phyloP scores from a whole-genome alignment of 2,888 invertebrate genomes.

The Thalpophila matura region DNA sequence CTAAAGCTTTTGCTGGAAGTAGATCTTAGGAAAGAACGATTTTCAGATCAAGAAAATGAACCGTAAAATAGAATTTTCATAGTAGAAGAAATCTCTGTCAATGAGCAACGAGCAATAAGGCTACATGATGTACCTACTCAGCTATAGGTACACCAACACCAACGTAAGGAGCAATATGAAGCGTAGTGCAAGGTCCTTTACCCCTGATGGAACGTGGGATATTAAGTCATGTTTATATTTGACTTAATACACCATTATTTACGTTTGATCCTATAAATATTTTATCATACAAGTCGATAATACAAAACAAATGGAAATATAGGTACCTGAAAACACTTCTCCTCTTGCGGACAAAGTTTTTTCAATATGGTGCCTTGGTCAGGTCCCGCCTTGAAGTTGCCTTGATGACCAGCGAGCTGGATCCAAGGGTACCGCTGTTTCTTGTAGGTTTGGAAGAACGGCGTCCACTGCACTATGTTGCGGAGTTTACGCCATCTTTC shows the following conservation, averaged over 20 bases:
- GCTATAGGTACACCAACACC: not conserved
- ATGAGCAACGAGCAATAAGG: no score
- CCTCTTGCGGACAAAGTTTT: conserved; percentile 97
- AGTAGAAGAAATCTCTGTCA: not conserved
- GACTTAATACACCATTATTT: conserved; percentile 26
- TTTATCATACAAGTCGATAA: conserved; percentile 11
- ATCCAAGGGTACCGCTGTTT: conserved; percentile 99
- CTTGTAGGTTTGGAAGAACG: conserved; percentile 99
- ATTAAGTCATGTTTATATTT: conserved; percentile 17
- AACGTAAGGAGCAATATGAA: not conserved
- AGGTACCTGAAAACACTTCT: conserved; percentile 96
- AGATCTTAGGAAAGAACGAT: no score
- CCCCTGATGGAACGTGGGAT: conserved; percentile 11
- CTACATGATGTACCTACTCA: not conserved
- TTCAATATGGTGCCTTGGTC: conserved; percentile 98
- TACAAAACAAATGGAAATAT: conserved; percentile 36
- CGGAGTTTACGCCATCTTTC: conserved; percentile 97
- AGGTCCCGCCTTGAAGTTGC: conserved; percentile 98
- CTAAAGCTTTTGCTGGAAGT: not conserved
- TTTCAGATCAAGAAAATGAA: not conserved
- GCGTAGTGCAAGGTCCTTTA: conserved; percentile 1
- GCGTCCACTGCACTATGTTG: conserved; percentile 98
- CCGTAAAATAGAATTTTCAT: no score
- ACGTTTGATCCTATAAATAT: conserved; percentile 3
- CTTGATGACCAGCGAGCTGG: conserved; percentile 98